Evolutionary conservation across 2,113 vertebrate genomes (phyloP).

Genomic region (Andinoacara biseriatus): DNA sequence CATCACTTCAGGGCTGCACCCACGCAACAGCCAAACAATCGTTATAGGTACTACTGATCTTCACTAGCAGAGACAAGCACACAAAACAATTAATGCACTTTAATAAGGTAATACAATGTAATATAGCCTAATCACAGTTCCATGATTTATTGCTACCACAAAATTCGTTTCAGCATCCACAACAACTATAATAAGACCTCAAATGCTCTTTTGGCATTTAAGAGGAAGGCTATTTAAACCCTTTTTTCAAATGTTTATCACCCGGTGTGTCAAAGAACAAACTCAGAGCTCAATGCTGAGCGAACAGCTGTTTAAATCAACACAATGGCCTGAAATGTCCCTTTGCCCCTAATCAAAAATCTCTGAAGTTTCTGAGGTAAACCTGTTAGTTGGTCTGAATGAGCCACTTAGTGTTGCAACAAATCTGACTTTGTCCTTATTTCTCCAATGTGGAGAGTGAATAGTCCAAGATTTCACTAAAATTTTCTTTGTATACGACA

Average conservation of each 20-base stretch:
- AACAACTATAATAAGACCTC: slow-evolving; percentile 61
- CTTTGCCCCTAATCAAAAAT: slow-evolving; percentile 66
- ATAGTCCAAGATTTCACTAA: slow-evolving; percentile 65
- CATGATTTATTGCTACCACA: slow-evolving; percentile 79
- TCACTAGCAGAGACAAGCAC: slow-evolving; percentile 57
- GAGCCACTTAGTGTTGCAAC: slow-evolving; percentile 73
- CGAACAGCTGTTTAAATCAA: slow-evolving; percentile 42
- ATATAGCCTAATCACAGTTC: slow-evolving; percentile 73
- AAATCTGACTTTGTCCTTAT: slow-evolving; percentile 65
- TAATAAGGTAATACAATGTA: slow-evolving; percentile 59
- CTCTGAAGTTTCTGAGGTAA: slow-evolving; percentile 72
- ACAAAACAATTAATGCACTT: slow-evolving; percentile 70
- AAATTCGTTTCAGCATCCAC: slow-evolving; percentile 60
- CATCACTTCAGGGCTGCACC: slow-evolving; percentile 59
- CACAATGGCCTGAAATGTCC: slow-evolving; percentile 61
- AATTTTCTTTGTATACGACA: slow-evolving; percentile 65
- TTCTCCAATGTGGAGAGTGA: slow-evolving; percentile 84
- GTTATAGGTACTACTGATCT: slow-evolving; percentile 50
- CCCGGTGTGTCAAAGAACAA: slow-evolving; percentile 33
- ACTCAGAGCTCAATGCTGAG: slow-evolving; percentile 32
- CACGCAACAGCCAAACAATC: slow-evolving; percentile 60
- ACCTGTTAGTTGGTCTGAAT: slow-evolving; percentile 71
- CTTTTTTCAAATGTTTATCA: slow-evolving; percentile 34
- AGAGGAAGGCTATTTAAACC: slow-evolving; percentile 57
- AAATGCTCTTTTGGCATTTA: slow-evolving; percentile 64